Percentiles rank a stretch among this genome's conserved stretches.
These are phyloP conservation scores for Autographa pulchrina DNA, from an alignment of 2,888 invertebrate genomes.

Conservation along the genomic window DNA sequence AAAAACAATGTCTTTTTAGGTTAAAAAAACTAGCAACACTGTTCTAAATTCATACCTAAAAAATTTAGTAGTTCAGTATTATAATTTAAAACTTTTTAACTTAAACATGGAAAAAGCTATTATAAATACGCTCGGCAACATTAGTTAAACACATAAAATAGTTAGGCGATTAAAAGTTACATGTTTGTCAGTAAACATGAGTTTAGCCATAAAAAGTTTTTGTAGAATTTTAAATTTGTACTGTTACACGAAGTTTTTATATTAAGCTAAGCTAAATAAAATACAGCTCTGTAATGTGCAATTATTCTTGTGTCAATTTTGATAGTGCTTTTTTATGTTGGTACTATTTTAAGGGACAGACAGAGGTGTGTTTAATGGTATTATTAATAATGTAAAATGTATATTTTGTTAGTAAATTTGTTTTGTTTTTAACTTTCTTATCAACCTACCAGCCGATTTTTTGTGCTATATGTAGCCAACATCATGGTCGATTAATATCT, in stretches of 20 bases:
- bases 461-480: no score
- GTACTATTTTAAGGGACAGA: not conserved
- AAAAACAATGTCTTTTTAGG: not conserved
- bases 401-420: no score
- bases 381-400: no score
- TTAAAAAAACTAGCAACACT: not conserved
- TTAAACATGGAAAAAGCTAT: conserved; percentile 26
- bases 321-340: conserved; percentile 9
- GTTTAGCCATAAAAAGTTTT: conserved; percentile 37
- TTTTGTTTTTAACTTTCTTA: no score
- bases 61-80: not conserved
- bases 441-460: no score
- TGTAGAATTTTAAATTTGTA: conserved; percentile 48
- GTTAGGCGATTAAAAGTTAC: conserved; percentile 49
- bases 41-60: conserved; percentile 11
- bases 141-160: conserved; percentile 49
- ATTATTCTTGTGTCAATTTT: conserved; percentile 17
- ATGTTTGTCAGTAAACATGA: conserved; percentile 19
- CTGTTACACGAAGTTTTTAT: conserved; percentile 18
- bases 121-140: conserved; percentile 39
- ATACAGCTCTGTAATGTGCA: conserved; percentile 23
- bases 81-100: conserved; percentile 11
- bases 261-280: conserved; percentile 31
- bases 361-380: not conserved
- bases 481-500: no score